Conservation (phyloP, 2,888 invertebrate genomes). For the Chouioia cunea region DNA sequence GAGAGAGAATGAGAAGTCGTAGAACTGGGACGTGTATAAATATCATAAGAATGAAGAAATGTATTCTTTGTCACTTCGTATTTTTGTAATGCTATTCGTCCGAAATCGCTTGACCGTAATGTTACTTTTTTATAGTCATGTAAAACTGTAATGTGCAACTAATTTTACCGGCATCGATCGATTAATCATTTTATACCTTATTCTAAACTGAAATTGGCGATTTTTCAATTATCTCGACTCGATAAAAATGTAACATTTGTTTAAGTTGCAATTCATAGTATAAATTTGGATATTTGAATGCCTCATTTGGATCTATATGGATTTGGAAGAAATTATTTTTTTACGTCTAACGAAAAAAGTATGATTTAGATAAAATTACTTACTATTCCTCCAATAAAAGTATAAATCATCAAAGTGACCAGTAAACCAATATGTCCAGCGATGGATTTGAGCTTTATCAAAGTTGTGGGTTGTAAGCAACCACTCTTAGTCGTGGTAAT, state of each 20-base stretch:
- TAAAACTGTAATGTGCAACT: not conserved
- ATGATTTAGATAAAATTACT: slow-evolving; percentile 61
- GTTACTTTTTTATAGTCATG: not conserved
- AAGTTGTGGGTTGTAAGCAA: slow-evolving; percentile 22
- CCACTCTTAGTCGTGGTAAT: slow-evolving; percentile 13
- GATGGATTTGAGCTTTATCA: slow-evolving; percentile 73
- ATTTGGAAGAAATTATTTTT: too few relatives aligned
- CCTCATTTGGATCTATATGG: too few relatives aligned
- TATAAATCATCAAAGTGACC: slow-evolving; percentile 82
- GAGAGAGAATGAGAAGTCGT: slow-evolving; percentile 10
- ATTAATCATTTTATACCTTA: not conserved
- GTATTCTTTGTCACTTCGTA: slow-evolving; percentile 28
- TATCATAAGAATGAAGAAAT: slow-evolving; percentile 41
- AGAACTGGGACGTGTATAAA: slow-evolving; percentile 44
- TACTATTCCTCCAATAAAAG: slow-evolving; percentile 85
- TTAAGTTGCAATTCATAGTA: not conserved
- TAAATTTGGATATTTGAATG: not conserved
- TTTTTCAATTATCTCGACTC: too few relatives aligned
- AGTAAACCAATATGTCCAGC: slow-evolving; percentile 82
- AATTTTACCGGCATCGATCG: not conserved
- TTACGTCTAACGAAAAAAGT: too few relatives aligned
- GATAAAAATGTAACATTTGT: too few relatives aligned
- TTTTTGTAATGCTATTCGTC: not conserved
- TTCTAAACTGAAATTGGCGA: not conserved
- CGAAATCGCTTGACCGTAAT: too few relatives aligned